These are phyloP conservation scores for Muscidifurax raptorellus DNA, from an alignment of 1,140 invertebrate species.

Conservation along the genomic window DNA sequence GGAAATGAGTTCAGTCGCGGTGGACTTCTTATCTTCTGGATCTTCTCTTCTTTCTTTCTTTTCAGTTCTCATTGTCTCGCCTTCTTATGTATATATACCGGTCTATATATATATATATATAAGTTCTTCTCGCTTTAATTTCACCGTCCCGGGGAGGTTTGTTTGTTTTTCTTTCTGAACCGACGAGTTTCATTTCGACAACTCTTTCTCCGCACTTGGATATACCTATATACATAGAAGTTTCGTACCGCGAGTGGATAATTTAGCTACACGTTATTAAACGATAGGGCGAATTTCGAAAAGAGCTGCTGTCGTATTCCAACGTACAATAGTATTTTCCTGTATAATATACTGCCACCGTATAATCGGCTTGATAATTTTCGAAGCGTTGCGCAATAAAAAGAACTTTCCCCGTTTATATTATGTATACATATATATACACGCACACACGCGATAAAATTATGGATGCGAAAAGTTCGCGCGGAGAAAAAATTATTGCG, in stretches of 20 bases:
- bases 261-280: too few species aligned
- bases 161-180: not conserved
- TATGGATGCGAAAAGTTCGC: constrained; percentile 29
- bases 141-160: not conserved
- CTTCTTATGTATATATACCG: not conserved
- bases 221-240: too few species aligned
- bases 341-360: too few species aligned
- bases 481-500: constrained; percentile 31
- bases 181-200: not conserved
- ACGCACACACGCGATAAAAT: constrained; percentile 11
- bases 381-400: constrained; percentile 6
- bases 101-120: not conserved
- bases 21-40: not conserved
- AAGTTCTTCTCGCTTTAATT: not conserved
- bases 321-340: not conserved
- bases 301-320: not conserved
- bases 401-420: constrained; percentile 41
- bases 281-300: too few species aligned
- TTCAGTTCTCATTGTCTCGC: constrained; percentile 1
- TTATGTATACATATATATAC: not conserved
- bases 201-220: not conserved
- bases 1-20: constrained; percentile 4
- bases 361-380: constrained; percentile 27
- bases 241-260: too few species aligned
- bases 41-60: constrained; percentile 3